Conservation (phyloP, 2,797 vertebrate genomes). For the Labroides dimidiatus region DNA sequence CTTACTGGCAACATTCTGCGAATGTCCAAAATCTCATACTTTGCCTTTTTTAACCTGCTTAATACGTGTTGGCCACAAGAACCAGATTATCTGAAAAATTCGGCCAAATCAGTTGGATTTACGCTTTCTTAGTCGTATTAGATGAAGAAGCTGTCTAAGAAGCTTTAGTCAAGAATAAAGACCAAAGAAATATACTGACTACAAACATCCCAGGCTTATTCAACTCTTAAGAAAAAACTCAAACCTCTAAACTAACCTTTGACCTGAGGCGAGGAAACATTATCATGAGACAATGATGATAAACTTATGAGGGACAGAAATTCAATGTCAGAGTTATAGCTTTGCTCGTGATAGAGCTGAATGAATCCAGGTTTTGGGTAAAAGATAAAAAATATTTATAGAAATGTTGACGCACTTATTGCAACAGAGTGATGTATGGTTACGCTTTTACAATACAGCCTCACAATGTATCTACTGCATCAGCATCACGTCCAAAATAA, state of each 20-base stretch:
- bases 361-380: background rate
- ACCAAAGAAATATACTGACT: conserved; percentile 12
- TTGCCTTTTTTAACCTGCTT: background rate
- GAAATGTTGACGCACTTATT: conserved; percentile 2
- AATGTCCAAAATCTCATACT: background rate
- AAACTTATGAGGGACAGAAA: background rate
- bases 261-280: background rate
- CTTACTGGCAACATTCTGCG: background rate
- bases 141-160: conserved; percentile 22
- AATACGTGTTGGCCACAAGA: background rate
- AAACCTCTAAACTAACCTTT: background rate
- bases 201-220: conserved; percentile 17
- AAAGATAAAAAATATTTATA: background rate
- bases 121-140: background rate
- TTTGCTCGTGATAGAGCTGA: background rate
- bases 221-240: conserved; percentile 2
- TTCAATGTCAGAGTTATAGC: background rate
- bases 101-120: no score
- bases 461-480: conserved; percentile 8
- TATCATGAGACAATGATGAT: background rate
- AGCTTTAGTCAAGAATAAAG: conserved; percentile 33
- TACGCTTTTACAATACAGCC: background rate
- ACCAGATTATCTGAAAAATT: background rate
- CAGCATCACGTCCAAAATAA: conserved; percentile 10
- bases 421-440: conserved; percentile 8